Conservation (phyloP, 2,797 vertebrate species). For the Martes flavigula region DNA sequence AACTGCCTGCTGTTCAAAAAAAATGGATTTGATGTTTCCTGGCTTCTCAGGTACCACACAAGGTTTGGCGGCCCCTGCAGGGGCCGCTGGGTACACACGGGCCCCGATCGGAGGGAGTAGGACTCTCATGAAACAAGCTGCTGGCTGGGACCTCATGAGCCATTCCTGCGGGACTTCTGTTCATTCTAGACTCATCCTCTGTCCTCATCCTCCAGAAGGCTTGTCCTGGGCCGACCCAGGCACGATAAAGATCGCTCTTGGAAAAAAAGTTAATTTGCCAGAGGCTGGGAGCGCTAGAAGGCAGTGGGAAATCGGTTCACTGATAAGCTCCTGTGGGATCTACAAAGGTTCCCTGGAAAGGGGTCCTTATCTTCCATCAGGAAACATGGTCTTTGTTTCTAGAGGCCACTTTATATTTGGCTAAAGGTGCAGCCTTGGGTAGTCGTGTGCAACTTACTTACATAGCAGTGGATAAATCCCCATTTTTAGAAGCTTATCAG, state of each 20-base stretch:
- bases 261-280: background rate
- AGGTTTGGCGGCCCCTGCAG: rapidly evolving
- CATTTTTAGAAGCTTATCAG: constrained; percentile 5
- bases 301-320: background rate
- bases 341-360: background rate
- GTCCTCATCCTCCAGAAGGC: background rate
- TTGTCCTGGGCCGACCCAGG: background rate
- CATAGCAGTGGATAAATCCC: background rate
- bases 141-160: background rate
- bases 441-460: background rate
- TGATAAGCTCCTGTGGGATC: background rate
- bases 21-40: background rate
- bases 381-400: background rate
- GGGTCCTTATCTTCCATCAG: background rate
- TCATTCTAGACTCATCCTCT: background rate
- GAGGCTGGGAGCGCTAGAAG: background rate
- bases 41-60: rapidly evolving
- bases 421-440: background rate
- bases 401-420: background rate
- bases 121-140: background rate
- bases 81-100: background rate
- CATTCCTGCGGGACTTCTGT: background rate
- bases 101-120: rapidly evolving
- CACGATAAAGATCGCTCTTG: background rate
- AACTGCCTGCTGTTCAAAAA: background rate